Conservation (phyloP, 2,888 invertebrate genomes). For the Phrixothrix hirtus region DNA sequence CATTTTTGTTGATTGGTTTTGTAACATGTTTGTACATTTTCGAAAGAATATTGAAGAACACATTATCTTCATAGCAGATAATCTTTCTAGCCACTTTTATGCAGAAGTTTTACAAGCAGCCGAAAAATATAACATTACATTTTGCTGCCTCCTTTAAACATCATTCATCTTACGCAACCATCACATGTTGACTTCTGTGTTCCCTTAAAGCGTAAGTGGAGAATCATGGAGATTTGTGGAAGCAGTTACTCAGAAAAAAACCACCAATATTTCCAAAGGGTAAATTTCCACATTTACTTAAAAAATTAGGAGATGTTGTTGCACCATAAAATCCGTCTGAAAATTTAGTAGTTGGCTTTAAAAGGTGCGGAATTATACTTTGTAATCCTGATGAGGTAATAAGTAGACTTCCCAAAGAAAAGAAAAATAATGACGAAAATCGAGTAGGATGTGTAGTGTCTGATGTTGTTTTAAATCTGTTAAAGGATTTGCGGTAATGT, state of each 20-base stretch:
- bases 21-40: background rate
- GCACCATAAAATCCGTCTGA: background rate
- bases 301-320: background rate
- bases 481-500: background rate
- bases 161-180: no score
- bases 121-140: background rate
- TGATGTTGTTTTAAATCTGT: constrained; percentile 1
- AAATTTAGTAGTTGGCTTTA: background rate
- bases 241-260: background rate
- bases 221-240: background rate
- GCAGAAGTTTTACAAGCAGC: background rate
- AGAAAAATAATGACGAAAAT: no score
- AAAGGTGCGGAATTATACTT: background rate
- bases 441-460: background rate
- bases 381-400: constrained; percentile 2
- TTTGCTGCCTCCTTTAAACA: constrained; percentile 1
- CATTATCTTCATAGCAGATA: background rate
- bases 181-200: background rate
- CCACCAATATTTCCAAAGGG: background rate
- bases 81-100: constrained; percentile 1
- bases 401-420: background rate
- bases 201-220: constrained; percentile 2
- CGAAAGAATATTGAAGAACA: background rate
- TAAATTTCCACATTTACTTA: background rate
- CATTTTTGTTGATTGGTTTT: constrained; percentile 4